Conservation (phyloP, 2,113 vertebrate species). For the Axis porcinus region DNA sequence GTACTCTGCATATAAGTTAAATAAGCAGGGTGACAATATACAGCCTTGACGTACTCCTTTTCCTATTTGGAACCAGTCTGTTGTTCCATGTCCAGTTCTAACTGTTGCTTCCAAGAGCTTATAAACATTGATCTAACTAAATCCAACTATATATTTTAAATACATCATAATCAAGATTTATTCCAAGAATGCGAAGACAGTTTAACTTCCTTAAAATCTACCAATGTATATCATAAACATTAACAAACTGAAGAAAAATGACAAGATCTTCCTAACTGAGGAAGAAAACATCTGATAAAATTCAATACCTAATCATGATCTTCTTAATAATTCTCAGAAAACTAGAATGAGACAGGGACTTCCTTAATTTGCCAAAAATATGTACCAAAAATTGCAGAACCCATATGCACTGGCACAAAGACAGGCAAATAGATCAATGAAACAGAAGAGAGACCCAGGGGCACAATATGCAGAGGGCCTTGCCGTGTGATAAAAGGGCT, state of each 20-base stretch:
- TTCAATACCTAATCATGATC: background rate
- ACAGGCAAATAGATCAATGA: background rate
- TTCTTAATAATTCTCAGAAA: background rate
- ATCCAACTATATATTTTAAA: background rate
- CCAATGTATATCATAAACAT: background rate
- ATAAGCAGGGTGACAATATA: background rate
- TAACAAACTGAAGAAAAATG: background rate
- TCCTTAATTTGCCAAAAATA: background rate
- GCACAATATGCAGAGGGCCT: background rate
- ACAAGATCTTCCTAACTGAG: background rate
- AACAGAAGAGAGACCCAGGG: background rate
- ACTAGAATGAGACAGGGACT: background rate
- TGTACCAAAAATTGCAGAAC: background rate
- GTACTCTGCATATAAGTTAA: background rate
- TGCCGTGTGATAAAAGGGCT: background rate
- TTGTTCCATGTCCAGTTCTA: background rate
- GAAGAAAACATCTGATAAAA: background rate
- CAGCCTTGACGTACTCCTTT: background rate
- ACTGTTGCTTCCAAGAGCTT: background rate
- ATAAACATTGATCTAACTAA: background rate
- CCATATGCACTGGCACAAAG: background rate
- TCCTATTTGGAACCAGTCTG: background rate
- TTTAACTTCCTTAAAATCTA: background rate
- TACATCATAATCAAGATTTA: background rate
- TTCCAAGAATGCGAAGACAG: background rate